Conservation (phyloP, 2,888 invertebrate species). For the Drosophila subquinaria region DNA sequence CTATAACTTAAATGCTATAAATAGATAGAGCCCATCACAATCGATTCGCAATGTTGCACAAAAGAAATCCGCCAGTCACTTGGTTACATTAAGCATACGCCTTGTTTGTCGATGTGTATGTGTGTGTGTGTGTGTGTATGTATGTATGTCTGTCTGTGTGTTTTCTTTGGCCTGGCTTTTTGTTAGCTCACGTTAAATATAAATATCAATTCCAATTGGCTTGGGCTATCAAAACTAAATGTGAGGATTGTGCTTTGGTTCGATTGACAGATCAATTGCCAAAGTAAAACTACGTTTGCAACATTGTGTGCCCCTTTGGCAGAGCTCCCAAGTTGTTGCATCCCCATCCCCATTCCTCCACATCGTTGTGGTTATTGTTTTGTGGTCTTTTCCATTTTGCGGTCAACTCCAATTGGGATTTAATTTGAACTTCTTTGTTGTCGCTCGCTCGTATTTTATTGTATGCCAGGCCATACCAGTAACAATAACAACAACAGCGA, state of each 20-base stretch:
- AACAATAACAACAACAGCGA: slow-evolving; percentile 50
- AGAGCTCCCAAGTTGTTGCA: slow-evolving; percentile 57
- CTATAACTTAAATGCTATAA: slow-evolving; percentile 11
- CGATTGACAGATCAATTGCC: slow-evolving; percentile 79
- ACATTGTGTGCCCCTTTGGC: slow-evolving; percentile 64
- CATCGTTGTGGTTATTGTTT: slow-evolving; percentile 81
- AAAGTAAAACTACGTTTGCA: slow-evolving; percentile 68
- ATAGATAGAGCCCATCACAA: slow-evolving; percentile 37
- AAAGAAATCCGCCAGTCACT: slow-evolving; percentile 74
- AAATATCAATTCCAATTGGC: slow-evolving; percentile 75
- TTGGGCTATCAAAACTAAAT: slow-evolving; percentile 71
- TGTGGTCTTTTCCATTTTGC: slow-evolving; percentile 80
- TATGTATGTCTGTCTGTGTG: slow-evolving; percentile 16
- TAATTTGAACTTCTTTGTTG: slow-evolving; percentile 82
- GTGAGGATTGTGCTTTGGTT: slow-evolving; percentile 55
- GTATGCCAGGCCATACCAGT: slow-evolving; percentile 63
- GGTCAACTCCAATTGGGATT: slow-evolving; percentile 82
- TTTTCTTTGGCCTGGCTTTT: slow-evolving; percentile 58
- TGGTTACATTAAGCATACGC: slow-evolving; percentile 71
- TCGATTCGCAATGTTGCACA: slow-evolving; percentile 44
- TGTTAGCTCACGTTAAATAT: slow-evolving; percentile 77
- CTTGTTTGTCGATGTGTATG: slow-evolving; percentile 36
- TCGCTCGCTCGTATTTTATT: slow-evolving; percentile 80
- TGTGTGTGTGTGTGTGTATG: slow-evolving; percentile 7
- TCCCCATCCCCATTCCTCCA: slow-evolving; percentile 37